These are phyloP conservation scores for Mormyrops boulengeri DNA, from an alignment of 2,797 vertebrate species.

Conservation along the genomic window DNA sequence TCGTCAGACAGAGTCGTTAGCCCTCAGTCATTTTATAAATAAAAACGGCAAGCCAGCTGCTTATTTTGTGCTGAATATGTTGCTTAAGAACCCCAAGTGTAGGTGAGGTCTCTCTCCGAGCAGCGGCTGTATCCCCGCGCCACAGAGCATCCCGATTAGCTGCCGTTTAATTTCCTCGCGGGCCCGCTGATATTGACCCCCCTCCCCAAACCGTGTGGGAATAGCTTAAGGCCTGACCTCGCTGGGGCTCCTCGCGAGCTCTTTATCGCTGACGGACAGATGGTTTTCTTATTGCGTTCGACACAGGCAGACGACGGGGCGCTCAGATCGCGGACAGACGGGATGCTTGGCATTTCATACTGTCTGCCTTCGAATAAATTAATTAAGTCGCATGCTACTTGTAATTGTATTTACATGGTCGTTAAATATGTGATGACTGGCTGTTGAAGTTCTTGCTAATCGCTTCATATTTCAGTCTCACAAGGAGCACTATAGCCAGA, in stretches of 20 bases:
- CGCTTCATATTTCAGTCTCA: neutral
- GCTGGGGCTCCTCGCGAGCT: neutral
- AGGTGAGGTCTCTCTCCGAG: neutral
- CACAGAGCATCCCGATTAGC: neutral
- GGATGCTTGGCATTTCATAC: neutral
- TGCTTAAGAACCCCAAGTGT: neutral
- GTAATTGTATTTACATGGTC: neutral
- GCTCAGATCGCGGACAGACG: conserved; percentile 35
- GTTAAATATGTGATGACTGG: neutral
- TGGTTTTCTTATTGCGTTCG: conserved; percentile 53
- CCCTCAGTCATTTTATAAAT: neutral
- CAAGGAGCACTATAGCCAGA: neutral
- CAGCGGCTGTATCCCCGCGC: neutral
- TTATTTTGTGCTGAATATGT: neutral
- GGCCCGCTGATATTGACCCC: conserved; percentile 2
- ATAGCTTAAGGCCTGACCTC: neutral
- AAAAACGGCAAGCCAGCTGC: neutral
- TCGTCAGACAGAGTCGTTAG: neutral
- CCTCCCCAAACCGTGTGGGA: neutral
- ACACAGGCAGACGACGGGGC: conserved; percentile 51
- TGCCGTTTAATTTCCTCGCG: neutral
- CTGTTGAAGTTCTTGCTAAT: neutral
- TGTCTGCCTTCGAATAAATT: neutral
- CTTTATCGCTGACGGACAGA: conserved; percentile 56
- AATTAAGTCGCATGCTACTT: neutral